A percentile compares a stretch with the other conserved stretches of the same genome.
These are phyloP conservation scores for Eutrigla gurnardus DNA, from an alignment of 2,797 vertebrate genomes.

Conservation along the genomic window DNA sequence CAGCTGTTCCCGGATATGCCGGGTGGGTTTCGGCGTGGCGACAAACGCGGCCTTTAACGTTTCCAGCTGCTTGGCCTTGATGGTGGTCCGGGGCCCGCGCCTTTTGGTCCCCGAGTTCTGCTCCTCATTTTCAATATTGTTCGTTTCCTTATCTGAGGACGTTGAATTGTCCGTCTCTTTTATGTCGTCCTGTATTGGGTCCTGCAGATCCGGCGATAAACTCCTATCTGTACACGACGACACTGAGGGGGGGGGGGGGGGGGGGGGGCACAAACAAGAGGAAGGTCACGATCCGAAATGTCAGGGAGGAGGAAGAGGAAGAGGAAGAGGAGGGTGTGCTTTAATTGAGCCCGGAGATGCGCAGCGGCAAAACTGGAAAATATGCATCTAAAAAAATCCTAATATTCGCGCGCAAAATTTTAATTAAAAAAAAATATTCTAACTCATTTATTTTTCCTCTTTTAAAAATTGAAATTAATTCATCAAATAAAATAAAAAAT, in stretches of 20 bases:
- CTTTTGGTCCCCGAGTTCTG: constrained; percentile 94
- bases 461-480: not conserved
- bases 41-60: constrained; percentile 95
- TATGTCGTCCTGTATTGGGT: constrained; percentile 92
- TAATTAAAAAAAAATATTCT: too few species aligned
- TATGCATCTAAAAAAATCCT: not conserved
- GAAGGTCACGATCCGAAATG: constrained; percentile 61
- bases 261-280: constrained; percentile 59
- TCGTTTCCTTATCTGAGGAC: constrained; percentile 96
- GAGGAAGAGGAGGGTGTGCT: not conserved
- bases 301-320: constrained; percentile 5
- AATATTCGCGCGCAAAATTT: not conserved
- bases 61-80: constrained; percentile 97
- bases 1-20: constrained; percentile 95
- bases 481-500: not conserved
- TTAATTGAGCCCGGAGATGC: constrained; percentile 48
- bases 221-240: constrained; percentile 97
- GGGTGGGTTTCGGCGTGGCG: constrained; percentile 94
- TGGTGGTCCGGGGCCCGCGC: constrained; percentile 95
- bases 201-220: constrained; percentile 96
- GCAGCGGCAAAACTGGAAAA: constrained; percentile 2
- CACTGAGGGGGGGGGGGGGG: constrained; percentile 80
- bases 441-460: not conserved
- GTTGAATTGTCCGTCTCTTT: constrained; percentile 98
- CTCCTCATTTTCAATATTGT: constrained; percentile 96